Base-by-base conservation (phyloP, 2,113 vertebrate species). In the Nothobranchius furzeri region DNA sequence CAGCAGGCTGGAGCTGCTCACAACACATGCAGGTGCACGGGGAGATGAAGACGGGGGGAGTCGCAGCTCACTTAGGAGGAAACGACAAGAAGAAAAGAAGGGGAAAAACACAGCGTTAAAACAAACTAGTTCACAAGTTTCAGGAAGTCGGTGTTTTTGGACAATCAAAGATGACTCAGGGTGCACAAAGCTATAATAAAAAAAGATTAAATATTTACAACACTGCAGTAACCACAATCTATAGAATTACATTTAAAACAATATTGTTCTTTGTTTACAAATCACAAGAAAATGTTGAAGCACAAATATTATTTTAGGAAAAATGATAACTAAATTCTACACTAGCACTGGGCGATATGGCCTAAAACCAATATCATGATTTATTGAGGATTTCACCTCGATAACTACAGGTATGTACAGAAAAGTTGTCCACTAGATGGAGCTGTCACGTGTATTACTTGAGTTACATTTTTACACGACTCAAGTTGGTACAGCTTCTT, bases 21-120 rank as follows among this genome's bases (percentile, higher is more conserved):
- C 53, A 64, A 82, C 69, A 60, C 88, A 90, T 87, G 83, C 85
- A 87, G 84, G 52, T 75, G 78, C 69, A 75, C 79, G 50, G 77
- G 77, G 61, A 79, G 69, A 82, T 62, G 49, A 64, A 45, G 73
- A 73, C 40, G n/a, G 62, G 81, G 65, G 80, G 70, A 53, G 86
- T 89, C 81, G 64, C 73, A 78, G 82, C 70, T 85, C 81, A 88
- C 74, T 84, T 89, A 79, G 74, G 36, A 47, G 53, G 17, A 64
- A 17, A 61, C 24, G 56, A 24, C 40, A 55, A 43, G 11, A 20
- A 53, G 5, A 61, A 2, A 24, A 35, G 1, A 37, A 40, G 6
- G 40, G 5, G 49, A 50, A 37, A 47, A n/a, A 15, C 6, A 8
- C 9, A n/a, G 36, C 11, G 1, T 52, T 40, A 15, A 60, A 42